Base-by-base conservation (phyloP, 2,113 vertebrate species). In the Bubalus kerabau region DNA sequence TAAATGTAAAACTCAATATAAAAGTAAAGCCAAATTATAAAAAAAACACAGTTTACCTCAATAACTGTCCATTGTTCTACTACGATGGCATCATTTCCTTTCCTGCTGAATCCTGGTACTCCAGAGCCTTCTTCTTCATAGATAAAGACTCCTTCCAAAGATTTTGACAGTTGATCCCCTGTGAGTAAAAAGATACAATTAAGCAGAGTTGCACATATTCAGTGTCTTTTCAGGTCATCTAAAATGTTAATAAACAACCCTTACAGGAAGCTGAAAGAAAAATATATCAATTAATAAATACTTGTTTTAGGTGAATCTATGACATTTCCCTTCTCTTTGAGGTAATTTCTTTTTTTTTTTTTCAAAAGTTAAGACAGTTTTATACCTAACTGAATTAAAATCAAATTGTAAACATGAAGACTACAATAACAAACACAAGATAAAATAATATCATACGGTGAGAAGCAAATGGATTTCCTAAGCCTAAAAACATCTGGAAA, bases 31-130 rank as follows among this genome's bases (percentile, higher is more conserved):
- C n/a, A 54, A 50, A 36, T 36, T n/a, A 50, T 64, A 50, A 89
- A 52, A 84, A 91, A 90, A 90, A 10, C n/a, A 8, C 9, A 12
- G 36, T 98, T 99, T 98, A 99, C 99, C 99, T 99, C 99, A 91
- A 99, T 99, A 95, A 99, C 99, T 0, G 99, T 99, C 99, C 99
- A 99, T 98, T 99, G 99, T 98, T 99, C 99, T 7, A 99, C 99
- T 32, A 99, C 99, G 57, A 99, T 99, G 88, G 99, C 99, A 98
- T 99, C 99, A 86, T 99, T 99, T 98, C 99, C 99, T 43, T 98
- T 99, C 96, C 98, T 98, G 96, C 96, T 98, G 56, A 98, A 98
- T 78, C 98, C 98, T 81, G 98, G 98, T 94, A 98, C 59, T 36
- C 98, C 98, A 91, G 98, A 94, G 93, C 98, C 98, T 88, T 99